Conservation (phyloP, 2,888 invertebrate species). For the Chrysopilus asiliformis region DNA sequence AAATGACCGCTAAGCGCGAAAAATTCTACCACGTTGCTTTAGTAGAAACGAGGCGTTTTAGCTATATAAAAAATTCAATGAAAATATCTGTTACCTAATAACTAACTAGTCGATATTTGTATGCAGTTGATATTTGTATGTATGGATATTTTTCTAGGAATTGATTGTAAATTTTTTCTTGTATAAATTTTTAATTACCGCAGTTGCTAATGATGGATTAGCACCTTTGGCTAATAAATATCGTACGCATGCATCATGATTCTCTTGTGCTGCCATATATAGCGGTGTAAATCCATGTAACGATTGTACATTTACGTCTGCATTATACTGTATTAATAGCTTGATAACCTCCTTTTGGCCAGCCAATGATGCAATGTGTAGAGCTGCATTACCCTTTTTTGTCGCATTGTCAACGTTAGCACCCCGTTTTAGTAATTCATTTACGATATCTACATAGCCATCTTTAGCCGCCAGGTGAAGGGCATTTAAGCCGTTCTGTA, state of each 20-base stretch:
- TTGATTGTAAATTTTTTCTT: no score
- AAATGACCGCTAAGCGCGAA: no score
- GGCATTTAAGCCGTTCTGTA: conserved; percentile 81
- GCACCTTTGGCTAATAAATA: conserved; percentile 84
- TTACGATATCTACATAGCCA: conserved; percentile 88
- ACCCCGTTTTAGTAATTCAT: conserved; percentile 77
- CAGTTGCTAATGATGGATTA: conserved; percentile 91
- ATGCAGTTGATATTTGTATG: no score
- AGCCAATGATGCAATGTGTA: conserved; percentile 96
- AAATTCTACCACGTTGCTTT: no score
- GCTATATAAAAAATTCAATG: no score
- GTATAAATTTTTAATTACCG: conserved; percentile 46
- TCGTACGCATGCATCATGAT: conserved; percentile 86
- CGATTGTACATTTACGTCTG: conserved; percentile 92
- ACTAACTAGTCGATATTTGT: no score
- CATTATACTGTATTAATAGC: conserved; percentile 79
- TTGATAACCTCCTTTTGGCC: conserved; percentile 91
- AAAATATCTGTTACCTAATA: no score
- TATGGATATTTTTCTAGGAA: no score
- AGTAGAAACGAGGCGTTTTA: no score
- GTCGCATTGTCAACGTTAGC: conserved; percentile 93
- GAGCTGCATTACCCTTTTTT: conserved; percentile 91
- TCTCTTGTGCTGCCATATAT: conserved; percentile 98
- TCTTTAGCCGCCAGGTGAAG: conserved; percentile 95
- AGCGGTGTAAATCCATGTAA: conserved; percentile 96